Percentiles rank a stretch among this genome's conserved stretches.
Conservation (phyloP, 2,888 invertebrate genomes). For the Chalcis sispes region DNA sequence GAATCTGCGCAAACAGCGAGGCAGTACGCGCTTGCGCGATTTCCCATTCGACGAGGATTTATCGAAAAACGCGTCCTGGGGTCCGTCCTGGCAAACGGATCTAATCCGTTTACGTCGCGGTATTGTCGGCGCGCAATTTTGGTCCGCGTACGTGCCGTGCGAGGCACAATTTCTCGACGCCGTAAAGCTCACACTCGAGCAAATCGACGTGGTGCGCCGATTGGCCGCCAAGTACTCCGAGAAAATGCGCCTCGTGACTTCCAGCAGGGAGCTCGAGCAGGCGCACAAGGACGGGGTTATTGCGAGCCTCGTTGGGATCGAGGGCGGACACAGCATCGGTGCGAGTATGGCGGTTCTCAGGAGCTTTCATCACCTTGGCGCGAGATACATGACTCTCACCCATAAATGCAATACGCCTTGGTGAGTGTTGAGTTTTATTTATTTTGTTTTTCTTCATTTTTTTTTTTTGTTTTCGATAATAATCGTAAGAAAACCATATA, state of each 20-base stretch:
- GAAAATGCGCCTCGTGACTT: conserved; percentile 75
- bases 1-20: conserved; percentile 74
- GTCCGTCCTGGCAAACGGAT: conserved; percentile 77
- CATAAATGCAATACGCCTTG: conserved; percentile 84
- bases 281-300: conserved; percentile 80
- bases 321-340: conserved; percentile 83
- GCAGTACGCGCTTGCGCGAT: conserved; percentile 70
- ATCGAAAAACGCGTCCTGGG: conserved; percentile 70
- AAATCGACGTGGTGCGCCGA: conserved; percentile 80
- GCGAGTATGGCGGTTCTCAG: conserved; percentile 82
- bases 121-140: conserved; percentile 77
- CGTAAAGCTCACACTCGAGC: conserved; percentile 82
- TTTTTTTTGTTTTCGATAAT: background rate
- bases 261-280: conserved; percentile 79
- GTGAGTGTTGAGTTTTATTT: conserved; percentile 72
- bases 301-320: conserved; percentile 82
- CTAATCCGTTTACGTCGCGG: conserved; percentile 76
- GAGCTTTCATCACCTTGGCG: conserved; percentile 82
- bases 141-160: conserved; percentile 78
- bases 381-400: conserved; percentile 82
- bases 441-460: conserved; percentile 19
- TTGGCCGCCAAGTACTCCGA: conserved; percentile 71
- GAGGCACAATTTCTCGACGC: conserved; percentile 82
- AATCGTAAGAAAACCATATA: background rate
- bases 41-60: conserved; percentile 75